Percentiles rank a stretch among this genome's conserved stretches.
These are phyloP conservation scores for Prionailurus bengalensis DNA, from an alignment of 2,113 vertebrate species.

Conservation along the genomic window DNA sequence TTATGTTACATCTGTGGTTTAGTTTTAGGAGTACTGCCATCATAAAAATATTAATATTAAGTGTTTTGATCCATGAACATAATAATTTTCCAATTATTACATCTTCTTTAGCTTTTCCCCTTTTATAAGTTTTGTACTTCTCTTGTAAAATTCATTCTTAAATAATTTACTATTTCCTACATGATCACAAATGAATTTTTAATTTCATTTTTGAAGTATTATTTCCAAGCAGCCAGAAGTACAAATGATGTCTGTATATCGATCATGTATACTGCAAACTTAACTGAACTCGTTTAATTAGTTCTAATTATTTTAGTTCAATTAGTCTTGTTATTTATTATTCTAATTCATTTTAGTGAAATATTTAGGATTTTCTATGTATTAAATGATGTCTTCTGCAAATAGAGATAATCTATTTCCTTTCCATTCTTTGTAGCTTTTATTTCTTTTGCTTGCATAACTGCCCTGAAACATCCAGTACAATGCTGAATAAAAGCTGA, in stretches of 20 bases:
- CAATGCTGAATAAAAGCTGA: not conserved
- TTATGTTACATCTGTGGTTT: not conserved
- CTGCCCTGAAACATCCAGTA: not conserved
- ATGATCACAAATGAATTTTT: not conserved
- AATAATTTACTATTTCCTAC: not conserved
- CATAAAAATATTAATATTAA: not conserved
- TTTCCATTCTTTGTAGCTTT: not conserved
- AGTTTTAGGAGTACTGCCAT: not conserved
- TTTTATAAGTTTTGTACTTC: not conserved
- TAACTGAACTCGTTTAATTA: not conserved
- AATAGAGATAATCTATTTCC: not conserved
- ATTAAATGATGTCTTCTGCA: not conserved
- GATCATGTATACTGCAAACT: not conserved
- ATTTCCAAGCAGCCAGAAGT: not conserved
- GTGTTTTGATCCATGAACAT: not conserved
- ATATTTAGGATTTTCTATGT: not conserved
- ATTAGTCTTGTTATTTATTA: not conserved
- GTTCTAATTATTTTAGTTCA: not conserved
- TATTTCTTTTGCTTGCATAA: not conserved
- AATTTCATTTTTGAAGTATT: not conserved
- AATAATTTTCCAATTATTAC: not conserved
- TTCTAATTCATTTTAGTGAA: not conserved
- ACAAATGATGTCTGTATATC: not conserved
- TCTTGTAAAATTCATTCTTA: not conserved
- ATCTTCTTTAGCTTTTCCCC: not conserved